phyloP scores from a whole-genome alignment of 2,113 vertebrate genomes.

The Brevimyrus niger region DNA sequence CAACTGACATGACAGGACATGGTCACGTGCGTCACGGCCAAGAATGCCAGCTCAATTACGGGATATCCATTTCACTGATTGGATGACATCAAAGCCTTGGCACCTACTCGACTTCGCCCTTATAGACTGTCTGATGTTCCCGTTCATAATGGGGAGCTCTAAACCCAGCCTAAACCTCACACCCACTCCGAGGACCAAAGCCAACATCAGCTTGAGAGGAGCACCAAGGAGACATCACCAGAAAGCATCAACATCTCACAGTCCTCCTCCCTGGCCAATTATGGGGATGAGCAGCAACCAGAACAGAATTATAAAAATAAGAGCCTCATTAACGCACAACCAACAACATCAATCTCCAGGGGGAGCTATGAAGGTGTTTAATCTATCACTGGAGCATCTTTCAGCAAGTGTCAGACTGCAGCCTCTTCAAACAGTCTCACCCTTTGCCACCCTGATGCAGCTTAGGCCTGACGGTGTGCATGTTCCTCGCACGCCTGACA shows the following conservation, averaged over 20 bases:
- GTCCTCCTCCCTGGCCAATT: neutral
- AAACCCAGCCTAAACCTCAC: neutral
- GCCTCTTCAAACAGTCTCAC: neutral
- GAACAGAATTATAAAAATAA: neutral
- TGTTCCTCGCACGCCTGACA: neutral
- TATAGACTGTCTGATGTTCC: neutral
- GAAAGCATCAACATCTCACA: neutral
- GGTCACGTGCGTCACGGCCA: neutral
- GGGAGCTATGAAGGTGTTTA: neutral
- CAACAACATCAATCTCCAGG: neutral
- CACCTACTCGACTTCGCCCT: neutral
- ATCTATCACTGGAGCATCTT: neutral
- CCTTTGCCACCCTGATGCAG: neutral
- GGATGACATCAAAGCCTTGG: neutral
- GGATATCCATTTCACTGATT: neutral
- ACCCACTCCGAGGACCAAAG: neutral
- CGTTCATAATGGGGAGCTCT: neutral
- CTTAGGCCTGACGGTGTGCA: neutral
- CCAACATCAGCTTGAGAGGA: conserved; percentile 2
- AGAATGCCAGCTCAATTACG: neutral
- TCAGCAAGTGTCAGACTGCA: neutral
- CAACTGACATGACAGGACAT: neutral
- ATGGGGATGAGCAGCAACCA: neutral
- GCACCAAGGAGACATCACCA: neutral
- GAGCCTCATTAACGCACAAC: neutral